Evolutionary conservation across 2,113 vertebrate species (phyloP), one percentile per base, ranked within the genome.

Genomic region (Toxotes jaculatrix): DNA sequence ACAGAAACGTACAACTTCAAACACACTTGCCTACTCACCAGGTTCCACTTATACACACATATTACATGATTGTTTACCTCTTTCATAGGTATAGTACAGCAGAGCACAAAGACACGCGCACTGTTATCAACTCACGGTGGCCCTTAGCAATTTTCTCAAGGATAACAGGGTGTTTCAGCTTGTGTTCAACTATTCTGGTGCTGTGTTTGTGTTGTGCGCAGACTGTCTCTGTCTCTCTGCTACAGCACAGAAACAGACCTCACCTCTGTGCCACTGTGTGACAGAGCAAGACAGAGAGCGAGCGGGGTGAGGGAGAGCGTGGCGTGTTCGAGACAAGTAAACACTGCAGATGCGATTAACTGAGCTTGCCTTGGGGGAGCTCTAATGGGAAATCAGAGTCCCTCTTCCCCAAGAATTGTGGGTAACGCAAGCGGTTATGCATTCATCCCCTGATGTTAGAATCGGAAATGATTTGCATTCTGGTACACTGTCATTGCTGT

Each of bases 321-420:
- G 79, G 72, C 21, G 23, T 56, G 71, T 76, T 87, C 23, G 36
- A 68, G 57, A 23, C 43, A 59, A 84, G 80, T 74, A 82, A 91
- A 88, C 75, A 74, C 59, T 74, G 77, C 38, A 32, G 55, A 79
- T 81, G 74, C 63, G 73, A 85, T 91, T 88, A 84, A 70, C 49
- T 59, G 51, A 83, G 77, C 76, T 80, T 66, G 80, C 90, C 66
- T 63, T 4, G 2, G 75, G 84, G 78, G 70, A 63, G 72, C 66
- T 77, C 71, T 87, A 57, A 84, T 80, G 85, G 82, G 87, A 90
- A 89, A 87, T 87, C 76, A 63, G 57, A 83, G 82, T 77, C 38
- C 64, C 86, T 73, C 68, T 73, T 82, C 68, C 68, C 56, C 32
- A 10, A 64, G 78, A 59, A 77, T 68, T 80, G 80, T 72, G 49